Evolutionary conservation across 2,113 vertebrate genomes (phyloP).

Genomic region (Ailuropoda melanoleuca): DNA sequence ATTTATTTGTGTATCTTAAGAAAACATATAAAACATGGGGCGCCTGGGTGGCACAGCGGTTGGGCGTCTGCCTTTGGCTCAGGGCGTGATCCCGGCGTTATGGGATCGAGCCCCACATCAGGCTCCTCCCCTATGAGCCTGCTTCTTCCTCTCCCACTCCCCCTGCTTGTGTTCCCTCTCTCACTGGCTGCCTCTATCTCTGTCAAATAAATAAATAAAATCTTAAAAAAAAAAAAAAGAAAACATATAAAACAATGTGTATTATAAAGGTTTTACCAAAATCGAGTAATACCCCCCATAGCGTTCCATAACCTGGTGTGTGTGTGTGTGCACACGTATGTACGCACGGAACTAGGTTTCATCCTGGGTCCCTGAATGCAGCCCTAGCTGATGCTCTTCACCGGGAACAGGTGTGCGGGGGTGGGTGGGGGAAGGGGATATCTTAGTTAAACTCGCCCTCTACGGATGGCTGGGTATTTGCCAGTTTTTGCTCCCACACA

Average conservation of each 20-base stretch:
- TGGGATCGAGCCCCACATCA: too few species aligned
- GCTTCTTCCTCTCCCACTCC: too few species aligned
- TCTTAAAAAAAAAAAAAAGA: too few species aligned
- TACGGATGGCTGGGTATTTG: accelerated
- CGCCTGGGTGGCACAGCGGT: too few species aligned
- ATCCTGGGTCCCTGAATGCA: neutral
- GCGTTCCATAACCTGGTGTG: neutral
- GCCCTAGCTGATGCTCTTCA: neutral
- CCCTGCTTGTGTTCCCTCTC: too few species aligned
- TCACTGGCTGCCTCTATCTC: too few species aligned
- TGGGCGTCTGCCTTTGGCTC: too few species aligned
- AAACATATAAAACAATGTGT: neutral
- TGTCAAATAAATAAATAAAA: too few species aligned
- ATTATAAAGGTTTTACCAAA: neutral
- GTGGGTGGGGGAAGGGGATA: accelerated
- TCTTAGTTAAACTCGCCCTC: neutral
- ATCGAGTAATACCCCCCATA: neutral
- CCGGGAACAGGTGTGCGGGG: accelerated
- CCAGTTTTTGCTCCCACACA: accelerated
- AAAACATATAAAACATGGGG: neutral
- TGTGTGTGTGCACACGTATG: neutral
- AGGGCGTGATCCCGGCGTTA: too few species aligned
- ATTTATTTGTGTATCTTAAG: neutral
- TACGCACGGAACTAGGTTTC: too few species aligned
- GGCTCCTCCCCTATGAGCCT: too few species aligned